Conservation (phyloP, 2,113 vertebrate species). For the Neoarius graeffei region DNA sequence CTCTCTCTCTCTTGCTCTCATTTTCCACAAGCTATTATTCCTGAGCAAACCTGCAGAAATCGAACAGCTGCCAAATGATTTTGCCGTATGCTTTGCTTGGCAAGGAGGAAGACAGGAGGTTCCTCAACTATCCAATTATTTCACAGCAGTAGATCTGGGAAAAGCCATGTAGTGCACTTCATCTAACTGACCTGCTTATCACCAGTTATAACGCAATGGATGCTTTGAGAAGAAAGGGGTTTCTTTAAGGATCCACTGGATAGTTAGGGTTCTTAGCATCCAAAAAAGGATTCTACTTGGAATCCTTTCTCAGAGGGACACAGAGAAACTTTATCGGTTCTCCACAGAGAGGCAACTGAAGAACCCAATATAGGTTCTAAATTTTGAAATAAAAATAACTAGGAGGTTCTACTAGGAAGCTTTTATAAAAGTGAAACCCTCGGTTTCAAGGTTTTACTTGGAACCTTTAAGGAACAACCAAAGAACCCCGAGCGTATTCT, state of each 20-base stretch:
- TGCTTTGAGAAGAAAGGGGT: not conserved
- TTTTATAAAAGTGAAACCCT: not conserved
- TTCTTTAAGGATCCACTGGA: not conserved
- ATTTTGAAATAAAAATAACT: not conserved
- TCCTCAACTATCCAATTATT: conserved; percentile 52
- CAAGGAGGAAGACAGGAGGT: conserved; percentile 39
- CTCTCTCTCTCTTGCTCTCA: conserved; percentile 30
- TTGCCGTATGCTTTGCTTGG: conserved; percentile 46
- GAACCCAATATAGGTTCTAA: not conserved
- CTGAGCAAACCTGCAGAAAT: conserved; percentile 37
- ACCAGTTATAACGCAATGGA: not conserved
- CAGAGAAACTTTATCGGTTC: not conserved
- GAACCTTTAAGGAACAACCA: not conserved
- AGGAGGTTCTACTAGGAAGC: not conserved
- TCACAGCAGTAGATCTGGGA: conserved; percentile 24
- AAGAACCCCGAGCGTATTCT: not conserved
- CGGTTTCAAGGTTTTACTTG: not conserved
- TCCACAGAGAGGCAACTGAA: not conserved
- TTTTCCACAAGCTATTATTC: conserved; percentile 64
- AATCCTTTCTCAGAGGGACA: not conserved
- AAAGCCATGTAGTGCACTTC: conserved; percentile 22
- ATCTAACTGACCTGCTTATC: conserved; percentile 1
- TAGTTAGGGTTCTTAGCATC: not conserved
- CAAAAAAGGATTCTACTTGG: not conserved
- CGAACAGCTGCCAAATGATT: conserved; percentile 41